These are phyloP conservation scores for Cephus rjabovi DNA, from an alignment of 2,888 invertebrate genomes.

Conservation along the genomic window DNA sequence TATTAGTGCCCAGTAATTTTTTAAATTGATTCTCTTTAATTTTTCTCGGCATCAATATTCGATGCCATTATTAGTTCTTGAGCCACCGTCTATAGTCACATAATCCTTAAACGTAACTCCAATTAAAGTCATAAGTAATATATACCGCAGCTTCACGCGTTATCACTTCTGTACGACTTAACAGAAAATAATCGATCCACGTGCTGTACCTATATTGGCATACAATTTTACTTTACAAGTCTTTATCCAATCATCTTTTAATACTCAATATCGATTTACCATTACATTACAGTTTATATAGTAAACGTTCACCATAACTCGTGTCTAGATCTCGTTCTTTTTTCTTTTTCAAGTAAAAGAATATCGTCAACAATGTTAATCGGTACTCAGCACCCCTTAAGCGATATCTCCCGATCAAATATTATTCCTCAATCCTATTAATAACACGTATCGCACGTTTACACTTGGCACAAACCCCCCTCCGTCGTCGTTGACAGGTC, in stretches of 20 bases:
- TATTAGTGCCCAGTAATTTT: not conserved
- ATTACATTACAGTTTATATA: not conserved
- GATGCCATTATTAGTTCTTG: conserved; percentile 1
- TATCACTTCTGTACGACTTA: not conserved
- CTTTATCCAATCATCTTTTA: not conserved
- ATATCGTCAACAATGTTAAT: not conserved
- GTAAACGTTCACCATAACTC: not conserved
- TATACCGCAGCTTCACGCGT: not conserved
- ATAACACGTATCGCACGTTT: not conserved
- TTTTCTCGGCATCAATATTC: not conserved
- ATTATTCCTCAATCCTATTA: not conserved
- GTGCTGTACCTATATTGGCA: not conserved
- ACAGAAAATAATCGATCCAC: not conserved
- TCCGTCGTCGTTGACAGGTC: conserved; percentile 22
- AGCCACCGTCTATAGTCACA: not conserved
- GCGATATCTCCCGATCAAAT: not conserved
- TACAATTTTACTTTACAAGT: not conserved
- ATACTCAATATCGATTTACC: not conserved
- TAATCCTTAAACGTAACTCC: not conserved
- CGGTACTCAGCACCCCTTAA: not conserved
- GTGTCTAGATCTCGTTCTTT: not conserved
- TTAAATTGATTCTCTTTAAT: not conserved
- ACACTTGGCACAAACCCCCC: conserved; percentile 27
- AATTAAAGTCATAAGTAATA: not conserved
- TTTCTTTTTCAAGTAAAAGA: not conserved